These are phyloP conservation scores for Pachycephala philippinensis DNA, from an alignment of 2,113 vertebrate species.

Conservation along the genomic window DNA sequence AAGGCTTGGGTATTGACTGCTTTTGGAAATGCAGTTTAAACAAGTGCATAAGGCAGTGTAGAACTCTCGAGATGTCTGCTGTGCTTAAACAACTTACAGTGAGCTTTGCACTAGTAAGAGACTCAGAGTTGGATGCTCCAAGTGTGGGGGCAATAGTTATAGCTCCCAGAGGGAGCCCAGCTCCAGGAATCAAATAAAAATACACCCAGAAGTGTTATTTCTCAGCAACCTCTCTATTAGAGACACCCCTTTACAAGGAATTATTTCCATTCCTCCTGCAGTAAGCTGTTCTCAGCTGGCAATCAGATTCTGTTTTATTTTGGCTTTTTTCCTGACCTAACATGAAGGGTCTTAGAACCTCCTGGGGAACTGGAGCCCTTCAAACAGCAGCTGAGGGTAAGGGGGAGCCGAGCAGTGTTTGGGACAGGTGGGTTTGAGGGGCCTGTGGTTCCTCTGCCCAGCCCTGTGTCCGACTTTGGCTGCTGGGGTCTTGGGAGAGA, in stretches of 20 bases:
- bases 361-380: neutral
- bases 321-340: neutral
- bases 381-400: neutral
- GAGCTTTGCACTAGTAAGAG: neutral
- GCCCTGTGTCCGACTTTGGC: accelerated
- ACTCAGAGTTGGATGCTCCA: neutral
- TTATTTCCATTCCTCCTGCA: neutral
- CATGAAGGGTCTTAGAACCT: neutral
- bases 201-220: neutral
- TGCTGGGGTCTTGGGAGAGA: neutral
- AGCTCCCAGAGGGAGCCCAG: neutral
- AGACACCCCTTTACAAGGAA: neutral
- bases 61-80: neutral
- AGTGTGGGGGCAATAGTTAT: neutral
- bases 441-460: neutral
- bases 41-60: neutral
- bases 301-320: neutral
- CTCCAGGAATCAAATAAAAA: neutral
- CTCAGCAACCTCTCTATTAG: neutral
- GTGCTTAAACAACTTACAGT: neutral
- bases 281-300: neutral
- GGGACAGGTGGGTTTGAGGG: neutral
- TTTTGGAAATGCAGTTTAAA: neutral
- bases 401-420: accelerated
- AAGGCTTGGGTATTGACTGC: neutral